phyloP scores from a whole-genome alignment of 2,113 vertebrate genomes.

The Furnarius figulus region DNA sequence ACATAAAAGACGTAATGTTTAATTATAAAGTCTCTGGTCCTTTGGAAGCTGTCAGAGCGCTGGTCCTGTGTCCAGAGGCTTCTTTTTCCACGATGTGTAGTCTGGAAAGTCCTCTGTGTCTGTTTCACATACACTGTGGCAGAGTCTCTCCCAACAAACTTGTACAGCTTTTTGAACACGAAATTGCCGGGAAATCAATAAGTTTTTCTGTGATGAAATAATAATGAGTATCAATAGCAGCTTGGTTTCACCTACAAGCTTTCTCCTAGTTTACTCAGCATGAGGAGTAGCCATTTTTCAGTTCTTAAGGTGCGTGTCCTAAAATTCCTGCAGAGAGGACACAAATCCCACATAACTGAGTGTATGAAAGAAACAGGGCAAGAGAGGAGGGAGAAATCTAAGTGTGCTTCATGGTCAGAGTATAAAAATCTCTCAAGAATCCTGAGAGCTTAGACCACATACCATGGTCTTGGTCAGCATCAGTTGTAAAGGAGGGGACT shows the following conservation, averaged over 20 bases:
- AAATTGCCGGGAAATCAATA: not conserved
- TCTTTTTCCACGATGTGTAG: too few relatives aligned
- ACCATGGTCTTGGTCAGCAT: not conserved
- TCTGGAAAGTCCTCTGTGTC: too few relatives aligned
- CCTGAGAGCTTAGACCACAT: not conserved
- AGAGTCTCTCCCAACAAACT: not conserved
- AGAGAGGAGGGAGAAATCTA: not conserved
- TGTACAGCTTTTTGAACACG: not conserved
- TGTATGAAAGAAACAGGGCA: not conserved
- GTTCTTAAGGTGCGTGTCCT: not conserved
- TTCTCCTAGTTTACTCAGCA: not conserved
- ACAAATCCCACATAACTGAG: not conserved
- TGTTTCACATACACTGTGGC: too few relatives aligned
- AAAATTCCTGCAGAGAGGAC: not conserved
- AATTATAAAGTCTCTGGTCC: too few relatives aligned
- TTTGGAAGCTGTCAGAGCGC: too few relatives aligned
- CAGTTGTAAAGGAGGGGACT: not conserved
- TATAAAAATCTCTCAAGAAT: not conserved
- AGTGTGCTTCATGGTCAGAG: not conserved
- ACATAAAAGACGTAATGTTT: too few relatives aligned
- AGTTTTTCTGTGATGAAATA: not conserved
- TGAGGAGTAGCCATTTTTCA: not conserved
- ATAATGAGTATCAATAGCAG: not conserved
- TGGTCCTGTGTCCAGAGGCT: too few relatives aligned
- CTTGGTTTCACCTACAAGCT: not conserved